Percentiles rank a stretch among this genome's conserved stretches.
phyloP scores from a whole-genome alignment of 35 echinoderm and acorn worm genomes.

The Diadema setosum region DNA sequence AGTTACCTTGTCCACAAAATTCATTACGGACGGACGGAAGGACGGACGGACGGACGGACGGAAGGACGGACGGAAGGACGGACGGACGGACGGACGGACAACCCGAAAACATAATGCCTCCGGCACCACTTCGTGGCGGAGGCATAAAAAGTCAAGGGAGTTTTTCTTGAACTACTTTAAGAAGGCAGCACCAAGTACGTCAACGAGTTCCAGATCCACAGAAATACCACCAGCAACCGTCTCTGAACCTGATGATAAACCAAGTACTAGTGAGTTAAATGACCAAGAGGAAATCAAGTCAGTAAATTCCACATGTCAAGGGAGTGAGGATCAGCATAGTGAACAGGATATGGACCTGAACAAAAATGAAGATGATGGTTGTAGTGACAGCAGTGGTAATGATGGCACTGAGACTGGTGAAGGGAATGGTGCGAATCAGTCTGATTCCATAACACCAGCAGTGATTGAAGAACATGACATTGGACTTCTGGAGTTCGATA shows the following conservation, averaged over 20 bases:
- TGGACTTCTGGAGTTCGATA: too few species aligned
- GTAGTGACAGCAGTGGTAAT: too few species aligned
- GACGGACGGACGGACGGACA: background rate
- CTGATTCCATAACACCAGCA: background rate
- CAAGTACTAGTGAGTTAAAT: background rate
- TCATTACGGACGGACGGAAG: too few species aligned
- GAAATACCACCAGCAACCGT: too few species aligned
- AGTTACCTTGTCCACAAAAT: too few species aligned
- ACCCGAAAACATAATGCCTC: too few species aligned
- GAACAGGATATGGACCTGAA: background rate
- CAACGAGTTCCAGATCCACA: too few species aligned
- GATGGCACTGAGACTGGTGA: background rate
- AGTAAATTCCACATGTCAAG: background rate
- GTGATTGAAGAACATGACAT: background rate
- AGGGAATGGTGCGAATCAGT: background rate
- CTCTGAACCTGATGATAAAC: background rate
- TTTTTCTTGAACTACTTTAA: too few species aligned
- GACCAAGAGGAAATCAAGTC: background rate
- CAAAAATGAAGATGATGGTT: background rate
- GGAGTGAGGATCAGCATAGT: background rate
- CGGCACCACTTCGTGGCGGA: too few species aligned
- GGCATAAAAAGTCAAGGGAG: too few species aligned
- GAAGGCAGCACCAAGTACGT: too few species aligned
- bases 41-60: too few species aligned
- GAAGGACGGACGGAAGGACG: background rate